Conservation (phyloP, 2,113 vertebrate genomes). For the Otis tarda region DNA sequence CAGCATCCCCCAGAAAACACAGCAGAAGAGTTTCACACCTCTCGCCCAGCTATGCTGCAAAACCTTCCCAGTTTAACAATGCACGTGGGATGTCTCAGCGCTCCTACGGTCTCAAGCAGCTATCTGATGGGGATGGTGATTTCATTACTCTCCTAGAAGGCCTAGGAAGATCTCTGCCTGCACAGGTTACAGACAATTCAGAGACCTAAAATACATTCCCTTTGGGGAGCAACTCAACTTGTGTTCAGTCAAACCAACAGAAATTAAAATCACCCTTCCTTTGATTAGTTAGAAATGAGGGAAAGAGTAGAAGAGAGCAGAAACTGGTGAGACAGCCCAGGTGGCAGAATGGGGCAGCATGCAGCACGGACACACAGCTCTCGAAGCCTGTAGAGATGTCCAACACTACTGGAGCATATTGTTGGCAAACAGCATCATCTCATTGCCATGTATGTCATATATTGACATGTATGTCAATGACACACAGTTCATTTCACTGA, state of each 20-base stretch:
- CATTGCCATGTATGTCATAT: neutral
- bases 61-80: neutral
- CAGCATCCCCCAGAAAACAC: neutral
- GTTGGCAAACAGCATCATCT: neutral
- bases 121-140: neutral
- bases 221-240: neutral
- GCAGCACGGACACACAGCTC: neutral
- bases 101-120: neutral
- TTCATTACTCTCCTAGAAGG: neutral
- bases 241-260: neutral
- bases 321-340: neutral
- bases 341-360: constrained; percentile 23
- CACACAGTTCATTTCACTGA: neutral
- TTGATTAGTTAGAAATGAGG: neutral
- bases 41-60: neutral
- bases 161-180: neutral
- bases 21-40: neutral
- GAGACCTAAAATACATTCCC: neutral
- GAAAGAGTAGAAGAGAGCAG: neutral
- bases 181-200: neutral
- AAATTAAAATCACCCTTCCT: neutral
- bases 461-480: neutral
- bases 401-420: neutral
- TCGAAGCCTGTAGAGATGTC: neutral
- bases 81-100: rapidly evolving